Evolutionary conservation across 2,888 invertebrate species (phyloP).

Genomic region (Oasisia sp.): DNA sequence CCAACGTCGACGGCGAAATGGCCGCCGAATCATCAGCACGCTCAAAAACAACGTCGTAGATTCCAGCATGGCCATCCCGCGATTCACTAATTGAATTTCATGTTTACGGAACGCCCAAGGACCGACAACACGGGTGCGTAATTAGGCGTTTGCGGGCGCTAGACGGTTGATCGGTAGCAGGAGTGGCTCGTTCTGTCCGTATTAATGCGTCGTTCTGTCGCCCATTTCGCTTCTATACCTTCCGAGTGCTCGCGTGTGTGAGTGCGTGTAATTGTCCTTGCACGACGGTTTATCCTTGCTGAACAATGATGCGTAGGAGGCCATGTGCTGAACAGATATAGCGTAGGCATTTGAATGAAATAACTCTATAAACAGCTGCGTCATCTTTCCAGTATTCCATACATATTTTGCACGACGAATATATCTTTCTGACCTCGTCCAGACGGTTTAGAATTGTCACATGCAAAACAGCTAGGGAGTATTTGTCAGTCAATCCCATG

Average conservation of each 20-base stretch:
- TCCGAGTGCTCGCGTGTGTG: background rate
- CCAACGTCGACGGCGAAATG: background rate
- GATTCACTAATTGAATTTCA: conserved; percentile 17
- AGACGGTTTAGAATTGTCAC: too few relatives aligned
- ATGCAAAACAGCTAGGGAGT: too few relatives aligned
- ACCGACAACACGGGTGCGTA: conserved; percentile 14
- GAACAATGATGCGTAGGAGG: background rate
- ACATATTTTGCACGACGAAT: too few relatives aligned
- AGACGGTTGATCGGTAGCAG: background rate
- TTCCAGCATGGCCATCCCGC: background rate
- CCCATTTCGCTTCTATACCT: background rate
- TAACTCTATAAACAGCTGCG: background rate
- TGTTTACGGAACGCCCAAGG: background rate
- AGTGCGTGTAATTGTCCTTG: background rate
- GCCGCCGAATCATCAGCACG: background rate
- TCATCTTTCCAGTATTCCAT: background rate
- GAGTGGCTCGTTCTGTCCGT: background rate
- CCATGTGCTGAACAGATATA: background rate
- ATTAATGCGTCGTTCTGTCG: background rate
- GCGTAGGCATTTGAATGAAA: background rate
- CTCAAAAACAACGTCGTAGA: background rate
- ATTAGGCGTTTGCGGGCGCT: background rate
- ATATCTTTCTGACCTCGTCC: too few relatives aligned
- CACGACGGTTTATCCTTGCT: background rate
- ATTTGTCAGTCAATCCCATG: too few relatives aligned